phyloP scores from a whole-genome alignment of 2,113 vertebrate genomes.

The Calidris pygmaea region DNA sequence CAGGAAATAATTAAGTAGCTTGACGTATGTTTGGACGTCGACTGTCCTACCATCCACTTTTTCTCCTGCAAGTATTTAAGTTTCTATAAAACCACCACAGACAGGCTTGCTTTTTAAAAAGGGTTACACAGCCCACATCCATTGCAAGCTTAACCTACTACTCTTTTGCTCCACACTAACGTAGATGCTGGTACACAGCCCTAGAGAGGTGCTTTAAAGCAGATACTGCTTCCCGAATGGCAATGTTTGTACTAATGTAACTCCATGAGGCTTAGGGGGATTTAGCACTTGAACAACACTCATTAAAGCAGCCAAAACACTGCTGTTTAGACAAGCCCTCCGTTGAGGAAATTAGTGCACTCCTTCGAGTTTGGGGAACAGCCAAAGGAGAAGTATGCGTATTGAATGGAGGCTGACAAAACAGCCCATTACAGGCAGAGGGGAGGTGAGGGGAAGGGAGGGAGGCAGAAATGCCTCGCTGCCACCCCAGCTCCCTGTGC shows the following conservation, averaged over 20 bases:
- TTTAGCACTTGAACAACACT: conserved; percentile 24
- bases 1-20: conserved; percentile 21
- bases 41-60: not conserved
- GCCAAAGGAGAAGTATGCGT: conserved; percentile 11
- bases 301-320: not conserved
- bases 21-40: not conserved
- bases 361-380: not conserved
- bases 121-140: not conserved
- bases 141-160: not conserved
- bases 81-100: not conserved
- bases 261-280: not conserved
- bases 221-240: not conserved
- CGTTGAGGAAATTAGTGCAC: not conserved
- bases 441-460: not conserved
- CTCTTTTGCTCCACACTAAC: not conserved
- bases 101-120: not conserved
- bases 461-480: not conserved
- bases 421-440: not conserved
- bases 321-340: conserved; percentile 18
- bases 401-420: not conserved
- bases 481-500: not conserved
- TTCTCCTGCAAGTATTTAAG: not conserved
- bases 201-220: not conserved
- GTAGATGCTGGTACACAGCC: not conserved
- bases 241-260: not conserved